These are phyloP conservation scores for Orthosia gracilis DNA, from an alignment of 2,888 invertebrate genomes.

Conservation along the genomic window DNA sequence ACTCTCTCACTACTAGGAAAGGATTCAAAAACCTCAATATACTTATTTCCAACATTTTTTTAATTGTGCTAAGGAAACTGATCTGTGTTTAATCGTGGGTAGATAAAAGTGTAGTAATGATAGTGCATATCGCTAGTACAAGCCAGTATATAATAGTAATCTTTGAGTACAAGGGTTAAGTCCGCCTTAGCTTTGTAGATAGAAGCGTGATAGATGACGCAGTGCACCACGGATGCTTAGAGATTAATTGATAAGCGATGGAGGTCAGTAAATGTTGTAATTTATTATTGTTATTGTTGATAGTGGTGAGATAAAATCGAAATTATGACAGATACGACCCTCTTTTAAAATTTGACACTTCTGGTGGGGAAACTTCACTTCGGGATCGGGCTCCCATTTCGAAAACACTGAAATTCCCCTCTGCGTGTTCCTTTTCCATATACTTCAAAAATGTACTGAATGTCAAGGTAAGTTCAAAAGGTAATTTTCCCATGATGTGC, in stretches of 20 bases:
- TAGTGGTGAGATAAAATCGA: slow-evolving; percentile 11
- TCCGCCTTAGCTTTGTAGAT: slow-evolving; percentile 65
- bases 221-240: slow-evolving; percentile 52
- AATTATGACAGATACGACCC: slow-evolving; percentile 44
- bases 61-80: slow-evolving; percentile 75
- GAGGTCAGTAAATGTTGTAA: slow-evolving; percentile 52
- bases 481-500: not conserved
- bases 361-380: slow-evolving; percentile 27
- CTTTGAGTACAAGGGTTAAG: slow-evolving; percentile 63
- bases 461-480: slow-evolving; percentile 11
- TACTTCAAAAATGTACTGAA: slow-evolving; percentile 4
- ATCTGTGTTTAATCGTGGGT: slow-evolving; percentile 77
- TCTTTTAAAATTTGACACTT: slow-evolving; percentile 43
- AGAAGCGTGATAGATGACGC: slow-evolving; percentile 57
- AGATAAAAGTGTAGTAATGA: slow-evolving; percentile 76
- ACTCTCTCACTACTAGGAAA: slow-evolving; percentile 79
- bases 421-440: not conserved
- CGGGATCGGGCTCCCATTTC: slow-evolving; percentile 39
- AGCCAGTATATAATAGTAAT: too few species aligned
- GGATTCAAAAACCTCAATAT: slow-evolving; percentile 80
- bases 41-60: slow-evolving; percentile 41
- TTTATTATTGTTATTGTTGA: slow-evolving; percentile 54
- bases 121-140: slow-evolving; percentile 68
- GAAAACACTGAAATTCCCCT: slow-evolving; percentile 11
- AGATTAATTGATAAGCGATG: slow-evolving; percentile 61